These are phyloP conservation scores for Girardinichthys multiradiatus DNA, from an alignment of 2,113 vertebrate genomes.

Conservation along the genomic window DNA sequence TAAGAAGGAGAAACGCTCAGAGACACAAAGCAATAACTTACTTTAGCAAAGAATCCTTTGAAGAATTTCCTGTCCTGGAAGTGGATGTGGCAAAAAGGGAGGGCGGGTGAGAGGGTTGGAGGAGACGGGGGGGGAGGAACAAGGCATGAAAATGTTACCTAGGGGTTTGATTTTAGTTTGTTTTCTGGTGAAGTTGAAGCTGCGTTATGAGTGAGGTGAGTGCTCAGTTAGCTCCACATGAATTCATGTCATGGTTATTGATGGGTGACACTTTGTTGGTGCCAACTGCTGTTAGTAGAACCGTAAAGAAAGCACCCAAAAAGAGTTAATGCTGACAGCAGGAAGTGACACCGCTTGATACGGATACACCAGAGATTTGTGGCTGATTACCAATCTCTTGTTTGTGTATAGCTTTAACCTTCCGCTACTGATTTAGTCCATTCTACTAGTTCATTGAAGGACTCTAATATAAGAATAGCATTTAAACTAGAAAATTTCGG, in stretches of 20 bases:
- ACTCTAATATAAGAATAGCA: not conserved
- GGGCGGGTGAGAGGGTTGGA: conserved; percentile 75
- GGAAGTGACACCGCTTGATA: conserved; percentile 11
- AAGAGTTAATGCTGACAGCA: not conserved
- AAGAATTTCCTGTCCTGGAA: conserved; percentile 99
- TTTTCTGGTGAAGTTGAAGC: conserved; percentile 21
- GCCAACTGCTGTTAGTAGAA: conserved; percentile 53
- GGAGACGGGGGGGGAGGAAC: conserved; percentile 81
- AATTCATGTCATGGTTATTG: conserved; percentile 20
- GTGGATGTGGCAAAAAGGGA: conserved; percentile 67
- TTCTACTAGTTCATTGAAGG: no score
- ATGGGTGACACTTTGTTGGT: conserved; percentile 15
- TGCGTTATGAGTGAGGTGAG: conserved; percentile 38
- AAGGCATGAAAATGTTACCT: conserved; percentile 97
- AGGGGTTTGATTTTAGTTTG: conserved; percentile 39
- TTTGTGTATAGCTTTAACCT: no score
- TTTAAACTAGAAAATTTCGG: no score
- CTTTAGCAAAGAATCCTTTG: conserved; percentile 99
- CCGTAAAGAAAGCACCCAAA: conserved; percentile 5
- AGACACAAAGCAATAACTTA: conserved; percentile 89
- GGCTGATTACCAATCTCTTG: no score
- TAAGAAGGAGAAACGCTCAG: conserved; percentile 51
- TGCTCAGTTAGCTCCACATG: conserved; percentile 25
- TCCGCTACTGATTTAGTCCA: no score
- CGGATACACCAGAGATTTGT: not conserved